Evolutionary conservation across 2,113 vertebrate genomes (phyloP).

Genomic region (Halcyon senegalensis): DNA sequence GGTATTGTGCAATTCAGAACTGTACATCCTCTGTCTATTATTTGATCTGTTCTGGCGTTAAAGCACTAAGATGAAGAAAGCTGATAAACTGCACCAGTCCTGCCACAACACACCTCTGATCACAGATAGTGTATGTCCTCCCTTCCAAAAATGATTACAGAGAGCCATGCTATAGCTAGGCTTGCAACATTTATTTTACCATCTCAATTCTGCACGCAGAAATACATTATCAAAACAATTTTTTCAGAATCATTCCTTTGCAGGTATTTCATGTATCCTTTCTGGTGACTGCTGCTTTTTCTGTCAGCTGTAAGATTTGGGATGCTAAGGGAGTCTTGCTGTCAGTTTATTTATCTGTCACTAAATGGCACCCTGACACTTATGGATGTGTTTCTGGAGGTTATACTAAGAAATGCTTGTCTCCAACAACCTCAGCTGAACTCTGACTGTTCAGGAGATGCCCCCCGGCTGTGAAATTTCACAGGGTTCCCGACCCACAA

Average conservation of each 20-base stretch:
- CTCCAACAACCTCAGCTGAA: not conserved
- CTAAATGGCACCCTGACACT: not conserved
- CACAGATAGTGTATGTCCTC: accelerated
- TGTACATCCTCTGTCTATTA: not conserved
- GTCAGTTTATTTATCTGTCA: not conserved
- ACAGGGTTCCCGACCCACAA: accelerated
- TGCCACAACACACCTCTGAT: not conserved
- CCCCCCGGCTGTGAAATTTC: not conserved
- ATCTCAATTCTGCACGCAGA: not conserved
- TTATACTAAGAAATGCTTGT: not conserved
- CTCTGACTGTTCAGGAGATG: not conserved
- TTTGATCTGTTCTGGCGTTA: not conserved
- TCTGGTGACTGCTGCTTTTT: too few species aligned
- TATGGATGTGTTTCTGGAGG: not conserved
- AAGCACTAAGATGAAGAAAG: not conserved
- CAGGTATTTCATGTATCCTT: not conserved
- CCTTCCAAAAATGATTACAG: not conserved
- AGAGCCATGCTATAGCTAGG: not conserved
- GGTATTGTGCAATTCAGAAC: not conserved
- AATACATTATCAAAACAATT: not conserved
- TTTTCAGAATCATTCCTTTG: not conserved
- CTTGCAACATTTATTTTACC: not conserved
- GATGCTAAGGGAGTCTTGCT: not conserved
- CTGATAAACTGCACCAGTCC: not conserved
- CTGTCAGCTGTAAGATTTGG: not conserved